These are phyloP conservation scores for Lysiphlebus fabarum DNA, from an alignment of 1,140 invertebrate species.

Conservation along the genomic window DNA sequence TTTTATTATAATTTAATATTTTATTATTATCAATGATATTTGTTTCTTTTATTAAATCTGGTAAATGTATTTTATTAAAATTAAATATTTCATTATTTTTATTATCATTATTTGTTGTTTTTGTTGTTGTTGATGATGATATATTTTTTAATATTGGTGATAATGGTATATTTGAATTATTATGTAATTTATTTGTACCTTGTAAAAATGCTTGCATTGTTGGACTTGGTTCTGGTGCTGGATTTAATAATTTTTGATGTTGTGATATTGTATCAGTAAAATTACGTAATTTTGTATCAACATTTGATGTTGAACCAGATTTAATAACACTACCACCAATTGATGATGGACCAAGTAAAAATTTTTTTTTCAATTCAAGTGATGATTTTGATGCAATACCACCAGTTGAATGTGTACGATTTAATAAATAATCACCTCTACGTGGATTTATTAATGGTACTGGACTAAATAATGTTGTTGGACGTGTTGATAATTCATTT, in stretches of 20 bases:
- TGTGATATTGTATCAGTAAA: conserved; percentile 83
- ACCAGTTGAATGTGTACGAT: no score
- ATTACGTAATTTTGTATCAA: conserved; percentile 78
- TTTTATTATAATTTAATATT: neutral
- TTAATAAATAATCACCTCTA: no score
- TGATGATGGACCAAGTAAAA: conserved; percentile 67
- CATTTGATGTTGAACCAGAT: conserved; percentile 78
- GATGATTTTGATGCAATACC: no score
- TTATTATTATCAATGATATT: conserved; percentile 45
- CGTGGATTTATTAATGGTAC: no score
- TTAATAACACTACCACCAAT: conserved; percentile 68
- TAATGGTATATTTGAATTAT: conserved; percentile 34
- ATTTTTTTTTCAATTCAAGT: conserved; percentile 58
- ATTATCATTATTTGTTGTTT: conserved; percentile 19
- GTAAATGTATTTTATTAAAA: conserved; percentile 36
- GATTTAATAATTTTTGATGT: conserved; percentile 81
- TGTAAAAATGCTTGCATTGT: conserved; percentile 72
- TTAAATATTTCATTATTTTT: conserved; percentile 17
- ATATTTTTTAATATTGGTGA: conserved; percentile 36
- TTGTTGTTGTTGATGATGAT: conserved; percentile 37
- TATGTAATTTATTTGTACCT: conserved; percentile 52
- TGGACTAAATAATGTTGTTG: no score
- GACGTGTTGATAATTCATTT: no score
- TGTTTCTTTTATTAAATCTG: conserved; percentile 49
- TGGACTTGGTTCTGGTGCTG: conserved; percentile 70